Evolutionary conservation across 2,888 invertebrate genomes (phyloP), one percentile per base, ranked within the genome.

Genomic region (Erebia aethiops): DNA sequence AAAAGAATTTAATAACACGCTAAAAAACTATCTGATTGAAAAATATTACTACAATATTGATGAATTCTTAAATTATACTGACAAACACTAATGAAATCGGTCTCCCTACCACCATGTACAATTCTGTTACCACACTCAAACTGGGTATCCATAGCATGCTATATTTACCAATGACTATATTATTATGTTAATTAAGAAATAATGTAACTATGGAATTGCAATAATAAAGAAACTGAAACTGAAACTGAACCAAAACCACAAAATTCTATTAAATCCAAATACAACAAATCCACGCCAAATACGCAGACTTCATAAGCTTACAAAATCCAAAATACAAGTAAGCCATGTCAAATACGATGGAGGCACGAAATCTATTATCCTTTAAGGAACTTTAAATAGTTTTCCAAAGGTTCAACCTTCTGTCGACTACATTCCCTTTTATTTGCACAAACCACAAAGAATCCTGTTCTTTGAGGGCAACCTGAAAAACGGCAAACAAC

Each of bases 391-490:
- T 87, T 87, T 87, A 89, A 90, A 91, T 90, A 90, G 89, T 89
- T 91, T 88, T 87, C 83, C 83, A 89, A 87, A 85, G 85, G 85
- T 85, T 85, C 84, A 86, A 86, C 62, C 81, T 82, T 76, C 79
- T 82, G 86, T 85, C 82, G 78, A 74, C 76, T 77, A 71, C 71
- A 74, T 76, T 67, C 56, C 73, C 86, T 14, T 87, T 86, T 90
- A 89, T 90, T 89, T 89, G 89, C 87, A 86, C 85, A 85, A 83
- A 84, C 80, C 80, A 87, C 85, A 83, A 86, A 88, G 87, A 84
- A 79, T 82, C 52, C 57, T 56, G 65, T 69, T 58, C 56, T 65
- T 58, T 51, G 67, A 46, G 35, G 60, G 64, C 52, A 67, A 61
- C 60, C 58, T 84, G 82, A 88, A 89, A 90, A 90, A 84, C 86